Evolutionary conservation across 2,888 invertebrate species (phyloP), one percentile per base, ranked within the genome.

Genomic region (Orthosia incerta): DNA sequence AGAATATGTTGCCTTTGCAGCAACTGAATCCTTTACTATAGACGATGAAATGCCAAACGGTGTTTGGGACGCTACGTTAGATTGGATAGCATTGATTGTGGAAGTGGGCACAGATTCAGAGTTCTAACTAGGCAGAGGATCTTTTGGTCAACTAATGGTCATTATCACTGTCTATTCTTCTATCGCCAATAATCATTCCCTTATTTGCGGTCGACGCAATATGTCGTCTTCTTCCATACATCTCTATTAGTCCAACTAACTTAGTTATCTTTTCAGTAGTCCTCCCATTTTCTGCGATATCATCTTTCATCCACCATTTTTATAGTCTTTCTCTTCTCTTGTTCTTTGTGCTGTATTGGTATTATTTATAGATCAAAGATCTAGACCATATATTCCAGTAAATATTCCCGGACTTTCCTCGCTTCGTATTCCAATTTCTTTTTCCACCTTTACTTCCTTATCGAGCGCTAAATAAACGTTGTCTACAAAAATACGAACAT

Each of bases 401-500:
- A 13, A 45, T 50, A 71, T 77, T 63, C 62, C 16, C 0, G 23
- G 4, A 20, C 2, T 31, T 51, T 48, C 11, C 20, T 46, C 1
- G 7, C 7, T 56, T 1, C 26, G 15, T 53, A 48, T 71, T 53
- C n/a, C 53, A 15, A 26, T 18, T 74, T 55, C 23, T 66, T 73
- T 12, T 51, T 59, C 3, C 20, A 7, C 13, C 15, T 1, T 61
- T 18, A 20, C 51, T 55, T 51, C 67, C 82, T 68, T 74, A 65
- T 74, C 51, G 53, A 74, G 67, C 46, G 57, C 4, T 56, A 62
- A 80, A 66, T 60, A 70, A 80, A 67, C 66, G 73, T 69, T 56
- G 26, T 59, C 61, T 62, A 68, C 74, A 78, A 74, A 79, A 81
- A 79, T 86, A 79, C 69, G 71, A 70, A 74, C 82, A 79, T 81